phyloP scores from a whole-genome alignment of 2,113 vertebrate species.

The Puntigrus tetrazona region DNA sequence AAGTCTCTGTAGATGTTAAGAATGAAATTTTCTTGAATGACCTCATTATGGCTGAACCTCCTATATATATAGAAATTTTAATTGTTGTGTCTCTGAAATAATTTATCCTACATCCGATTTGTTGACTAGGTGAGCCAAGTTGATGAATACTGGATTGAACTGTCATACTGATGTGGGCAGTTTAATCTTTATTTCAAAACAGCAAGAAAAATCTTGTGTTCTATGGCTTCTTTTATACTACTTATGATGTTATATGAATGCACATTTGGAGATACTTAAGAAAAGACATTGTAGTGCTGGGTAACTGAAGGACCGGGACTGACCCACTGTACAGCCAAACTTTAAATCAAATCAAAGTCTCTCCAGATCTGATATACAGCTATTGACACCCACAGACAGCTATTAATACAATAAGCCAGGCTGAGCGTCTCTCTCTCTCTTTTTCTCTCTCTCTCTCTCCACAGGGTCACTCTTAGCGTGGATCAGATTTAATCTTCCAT shows the following conservation, averaged over 20 bases:
- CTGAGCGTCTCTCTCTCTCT: background rate
- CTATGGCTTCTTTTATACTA: background rate
- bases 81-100: background rate
- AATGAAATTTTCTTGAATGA: background rate
- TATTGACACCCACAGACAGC: conserved; percentile 51
- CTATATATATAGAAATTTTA: background rate
- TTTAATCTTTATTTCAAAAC: background rate
- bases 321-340: conserved; percentile 1
- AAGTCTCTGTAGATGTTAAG: background rate
- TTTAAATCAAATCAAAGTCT: conserved; percentile 48
- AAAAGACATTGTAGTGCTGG: background rate
- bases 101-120: background rate
- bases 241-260: background rate
- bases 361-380: conserved; percentile 48
- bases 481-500: conserved; percentile 48
- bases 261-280: background rate
- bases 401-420: conserved; percentile 44
- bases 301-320: conserved; percentile 8
- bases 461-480: conserved; percentile 42
- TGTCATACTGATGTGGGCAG: background rate
- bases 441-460: conserved; percentile 5
- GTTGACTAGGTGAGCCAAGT: background rate
- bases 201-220: background rate
- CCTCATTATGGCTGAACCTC: background rate
- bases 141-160: background rate